These are phyloP conservation scores for Dynastes tityus DNA, from an alignment of 2,888 invertebrate genomes.

Conservation along the genomic window DNA sequence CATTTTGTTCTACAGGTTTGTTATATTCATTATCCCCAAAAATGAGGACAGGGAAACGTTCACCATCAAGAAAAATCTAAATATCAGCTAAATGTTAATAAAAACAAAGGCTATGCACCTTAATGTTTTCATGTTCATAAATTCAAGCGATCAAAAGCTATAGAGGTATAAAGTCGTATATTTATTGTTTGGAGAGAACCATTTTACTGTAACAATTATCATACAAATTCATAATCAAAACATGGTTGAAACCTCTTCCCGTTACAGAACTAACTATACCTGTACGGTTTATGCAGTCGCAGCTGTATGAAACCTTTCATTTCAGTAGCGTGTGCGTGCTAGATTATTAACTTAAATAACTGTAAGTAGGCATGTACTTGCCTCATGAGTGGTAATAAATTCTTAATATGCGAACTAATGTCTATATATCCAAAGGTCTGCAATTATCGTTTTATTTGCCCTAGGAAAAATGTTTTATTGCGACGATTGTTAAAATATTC, in stretches of 20 bases:
- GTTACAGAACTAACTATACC: conserved; percentile 17
- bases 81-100: too few relatives aligned
- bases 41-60: too few relatives aligned
- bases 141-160: neutral
- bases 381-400: conserved; percentile 41
- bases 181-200: conserved; percentile 28
- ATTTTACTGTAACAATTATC: conserved; percentile 32
- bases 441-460: conserved; percentile 38
- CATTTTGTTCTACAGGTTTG: too few relatives aligned
- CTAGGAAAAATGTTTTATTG: conserved; percentile 30
- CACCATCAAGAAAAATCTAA: too few relatives aligned
- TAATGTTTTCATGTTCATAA: too few relatives aligned
- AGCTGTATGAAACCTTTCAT: conserved; percentile 19
- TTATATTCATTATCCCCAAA: too few relatives aligned
- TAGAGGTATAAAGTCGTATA: conserved; percentile 1
- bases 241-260: conserved; percentile 8
- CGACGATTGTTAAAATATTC: conserved; percentile 34
- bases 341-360: conserved; percentile 35
- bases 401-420: conserved; percentile 43
- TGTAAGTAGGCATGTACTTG: conserved; percentile 34
- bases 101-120: too few relatives aligned
- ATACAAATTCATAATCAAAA: conserved; percentile 36
- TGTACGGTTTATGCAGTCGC: conserved; percentile 15
- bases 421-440: conserved; percentile 23
- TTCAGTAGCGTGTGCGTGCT: conserved; percentile 36